A percentile compares a stretch with the other conserved stretches of the same genome.
Conservation (phyloP, 2,888 invertebrate genomes). For the Nephrotoma guestfalica region DNA sequence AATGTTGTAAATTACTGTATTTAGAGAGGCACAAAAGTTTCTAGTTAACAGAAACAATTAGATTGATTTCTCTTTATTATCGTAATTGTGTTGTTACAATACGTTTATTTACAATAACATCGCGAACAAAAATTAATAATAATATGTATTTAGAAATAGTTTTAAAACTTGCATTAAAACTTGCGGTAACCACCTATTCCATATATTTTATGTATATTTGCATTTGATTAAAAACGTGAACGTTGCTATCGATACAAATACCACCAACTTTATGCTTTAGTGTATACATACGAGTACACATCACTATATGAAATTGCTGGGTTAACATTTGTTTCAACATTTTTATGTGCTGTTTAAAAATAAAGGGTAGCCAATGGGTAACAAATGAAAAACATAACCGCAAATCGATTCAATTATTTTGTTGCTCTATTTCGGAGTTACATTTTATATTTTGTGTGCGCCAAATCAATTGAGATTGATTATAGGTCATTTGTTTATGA, state of each 20-base stretch:
- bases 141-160: too few species aligned
- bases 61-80: too few species aligned
- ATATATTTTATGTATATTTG: too few species aligned
- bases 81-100: too few species aligned
- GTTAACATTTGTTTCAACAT: background rate
- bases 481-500: background rate
- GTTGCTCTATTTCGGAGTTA: background rate
- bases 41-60: too few species aligned
- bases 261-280: background rate
- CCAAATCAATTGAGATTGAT: background rate
- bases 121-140: too few species aligned
- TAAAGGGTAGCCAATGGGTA: background rate
- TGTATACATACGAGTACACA: background rate
- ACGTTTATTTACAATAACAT: too few species aligned
- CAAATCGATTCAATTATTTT: background rate
- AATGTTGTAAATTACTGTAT: too few species aligned
- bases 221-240: too few species aligned
- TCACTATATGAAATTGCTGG: background rate
- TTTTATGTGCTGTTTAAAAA: background rate
- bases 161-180: too few species aligned
- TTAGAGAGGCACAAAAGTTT: too few species aligned
- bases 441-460: background rate
- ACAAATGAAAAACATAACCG: background rate
- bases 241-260: background rate
- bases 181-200: too few species aligned